phyloP scores from a whole-genome alignment of 1,140 invertebrate species.

The Pissodes strobi region DNA sequence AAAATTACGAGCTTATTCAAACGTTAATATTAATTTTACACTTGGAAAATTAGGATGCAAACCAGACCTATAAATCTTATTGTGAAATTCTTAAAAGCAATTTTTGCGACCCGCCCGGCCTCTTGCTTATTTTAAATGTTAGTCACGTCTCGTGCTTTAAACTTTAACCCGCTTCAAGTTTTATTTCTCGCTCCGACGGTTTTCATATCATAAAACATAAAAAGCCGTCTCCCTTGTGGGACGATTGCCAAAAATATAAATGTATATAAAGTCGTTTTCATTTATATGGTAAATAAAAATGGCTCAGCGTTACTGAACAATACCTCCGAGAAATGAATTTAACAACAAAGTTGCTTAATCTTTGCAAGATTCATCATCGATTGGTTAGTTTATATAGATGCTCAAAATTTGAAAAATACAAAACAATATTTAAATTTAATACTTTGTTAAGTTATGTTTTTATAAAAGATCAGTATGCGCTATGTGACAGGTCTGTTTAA shows the following conservation, averaged over 20 bases:
- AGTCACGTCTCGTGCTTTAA: conserved; percentile 24
- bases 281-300: conserved; percentile 26
- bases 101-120: conserved; percentile 6
- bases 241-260: conserved; percentile 27
- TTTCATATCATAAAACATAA: conserved; percentile 27
- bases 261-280: conserved; percentile 19
- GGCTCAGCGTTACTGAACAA: neutral
- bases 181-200: conserved; percentile 27
- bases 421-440: no score
- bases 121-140: conserved; percentile 21
- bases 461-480: no score
- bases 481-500: no score
- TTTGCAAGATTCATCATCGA: neutral
- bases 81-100: conserved; percentile 17
- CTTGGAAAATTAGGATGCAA: no score
- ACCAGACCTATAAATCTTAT: conserved; percentile 8
- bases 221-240: conserved; percentile 17
- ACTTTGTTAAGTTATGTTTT: no score
- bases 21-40: no score
- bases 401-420: no score
- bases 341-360: neutral
- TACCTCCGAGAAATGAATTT: neutral
- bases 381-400: neutral
- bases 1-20: no score
- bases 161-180: conserved; percentile 31